Evolutionary conservation across 1,140 invertebrate genomes (phyloP).

Genomic region (Ceratitis capitata): DNA sequence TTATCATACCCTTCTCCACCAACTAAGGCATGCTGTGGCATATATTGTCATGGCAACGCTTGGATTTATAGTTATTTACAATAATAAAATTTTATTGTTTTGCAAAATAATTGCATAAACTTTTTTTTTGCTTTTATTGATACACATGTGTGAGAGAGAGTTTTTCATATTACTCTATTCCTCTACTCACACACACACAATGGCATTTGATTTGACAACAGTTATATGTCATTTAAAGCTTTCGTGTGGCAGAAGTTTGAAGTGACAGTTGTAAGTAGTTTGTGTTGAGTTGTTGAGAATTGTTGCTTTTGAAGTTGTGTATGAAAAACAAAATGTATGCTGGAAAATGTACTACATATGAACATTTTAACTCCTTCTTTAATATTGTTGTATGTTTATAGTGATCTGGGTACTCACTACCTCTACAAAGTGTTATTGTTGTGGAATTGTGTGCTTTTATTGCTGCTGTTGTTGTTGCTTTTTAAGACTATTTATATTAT

Average conservation of each 20-base stretch:
- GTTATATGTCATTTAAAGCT: conserved; percentile 24
- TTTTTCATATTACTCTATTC: not conserved
- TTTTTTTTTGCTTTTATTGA: conserved; percentile 2
- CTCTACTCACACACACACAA: not conserved
- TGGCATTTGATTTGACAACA: conserved; percentile 7
- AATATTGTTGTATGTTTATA: not conserved
- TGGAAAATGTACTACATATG: not conserved
- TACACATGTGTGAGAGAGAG: too few relatives aligned
- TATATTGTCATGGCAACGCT: not conserved
- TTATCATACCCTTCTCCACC: not conserved
- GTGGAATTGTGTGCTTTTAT: not conserved
- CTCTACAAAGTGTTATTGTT: not conserved
- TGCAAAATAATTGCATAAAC: conserved; percentile 28
- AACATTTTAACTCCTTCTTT: not conserved
- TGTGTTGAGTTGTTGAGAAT: conserved; percentile 16
- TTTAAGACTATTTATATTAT: not conserved
- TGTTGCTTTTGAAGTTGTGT: not conserved
- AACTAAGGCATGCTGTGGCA: not conserved
- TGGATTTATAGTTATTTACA: too few relatives aligned
- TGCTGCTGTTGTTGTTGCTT: not conserved
- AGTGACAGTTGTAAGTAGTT: conserved; percentile 42
- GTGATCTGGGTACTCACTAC: not conserved
- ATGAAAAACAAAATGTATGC: not conserved
- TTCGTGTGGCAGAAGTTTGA: conserved; percentile 36
- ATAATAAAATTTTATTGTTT: conserved; percentile 17